phyloP scores from a whole-genome alignment of 2,888 invertebrate species.

The Ormia ochracea region DNA sequence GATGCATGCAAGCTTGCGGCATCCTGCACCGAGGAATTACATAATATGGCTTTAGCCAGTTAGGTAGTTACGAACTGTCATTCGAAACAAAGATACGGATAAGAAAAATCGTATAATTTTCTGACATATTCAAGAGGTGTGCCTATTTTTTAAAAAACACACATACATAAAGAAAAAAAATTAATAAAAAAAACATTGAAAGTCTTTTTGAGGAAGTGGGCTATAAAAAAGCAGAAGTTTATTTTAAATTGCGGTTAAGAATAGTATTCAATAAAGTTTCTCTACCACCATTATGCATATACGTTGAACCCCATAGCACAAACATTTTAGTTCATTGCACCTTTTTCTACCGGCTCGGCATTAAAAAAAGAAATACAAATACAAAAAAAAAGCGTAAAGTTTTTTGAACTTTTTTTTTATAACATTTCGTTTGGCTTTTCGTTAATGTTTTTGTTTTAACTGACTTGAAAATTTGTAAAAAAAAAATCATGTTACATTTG shows the following conservation, averaged over 20 bases:
- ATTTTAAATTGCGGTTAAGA: slow-evolving; percentile 52
- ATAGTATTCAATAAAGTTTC: slow-evolving; percentile 41
- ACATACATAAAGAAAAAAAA: no score
- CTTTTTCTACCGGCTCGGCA: slow-evolving; percentile 19
- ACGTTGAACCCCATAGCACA: background rate
- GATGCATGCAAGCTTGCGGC: no score
- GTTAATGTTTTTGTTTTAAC: slow-evolving; percentile 46
- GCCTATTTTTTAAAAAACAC: no score
- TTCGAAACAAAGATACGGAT: no score
- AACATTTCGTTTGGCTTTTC: slow-evolving; percentile 35
- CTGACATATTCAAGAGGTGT: no score
- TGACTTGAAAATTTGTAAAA: slow-evolving; percentile 41
- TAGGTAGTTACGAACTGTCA: no score
- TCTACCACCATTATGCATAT: background rate
- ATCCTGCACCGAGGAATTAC: no score
- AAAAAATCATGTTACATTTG: background rate
- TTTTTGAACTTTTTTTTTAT: slow-evolving; percentile 27
- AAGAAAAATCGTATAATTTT: no score
- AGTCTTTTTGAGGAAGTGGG: no score
- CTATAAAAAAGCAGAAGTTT: no score
- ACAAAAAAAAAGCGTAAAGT: background rate
- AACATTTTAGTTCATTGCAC: slow-evolving; percentile 49
- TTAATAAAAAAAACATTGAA: no score
- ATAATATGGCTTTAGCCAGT: no score
- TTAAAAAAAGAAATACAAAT: background rate